Base-by-base conservation (phyloP, 2,113 vertebrate species). In the Oryzias celebensis region DNA sequence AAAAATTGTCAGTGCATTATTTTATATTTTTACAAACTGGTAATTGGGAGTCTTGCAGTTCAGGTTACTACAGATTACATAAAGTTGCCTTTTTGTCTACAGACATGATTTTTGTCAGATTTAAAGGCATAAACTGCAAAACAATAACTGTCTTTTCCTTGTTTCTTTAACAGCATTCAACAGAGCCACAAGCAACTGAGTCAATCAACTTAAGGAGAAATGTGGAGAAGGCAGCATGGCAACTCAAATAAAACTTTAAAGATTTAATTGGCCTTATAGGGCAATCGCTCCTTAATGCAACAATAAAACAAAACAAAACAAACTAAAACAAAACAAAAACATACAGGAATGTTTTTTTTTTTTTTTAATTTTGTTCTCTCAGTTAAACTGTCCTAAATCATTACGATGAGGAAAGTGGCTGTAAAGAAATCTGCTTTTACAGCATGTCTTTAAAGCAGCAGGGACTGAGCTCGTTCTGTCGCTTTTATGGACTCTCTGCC, bases 371-470 rank as follows among this genome's bases (percentile, higher is more conserved):
- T 22, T 45, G 23, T 54, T 67, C 16, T 36, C 22, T 69, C 71
- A 64, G 76, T 62, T 58, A 52, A 74, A 63, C 64, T 52, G 70
- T 68, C 54, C 56, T 70, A 50, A 69, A 80, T 80, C 62, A 79
- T 82, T 80, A 80, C 65, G 73, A 72, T 53, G 62, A 71, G 58
- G 49, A 66, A 75, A 85, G 80, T 61, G 65, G 62, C 68, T 46
- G 56, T 84, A 75, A 90, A 88, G 56, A 67, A 63, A 74, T 87
- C 62, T 23, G 36, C 42, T 61, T 90, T 88, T 89, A 89, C 72
- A 61, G 69, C 69, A 52, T 18, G 80, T 81, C 78, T 78, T 78
- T 83, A 83, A 88, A 68, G 61, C 75, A 72, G 61, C 75, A 73
- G 71, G 72, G 56, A 69, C 54, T 22, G 48, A 24, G 58, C 57